These are phyloP conservation scores for Tachina fera DNA, from an alignment of 2,888 invertebrate species.

Conservation along the genomic window DNA sequence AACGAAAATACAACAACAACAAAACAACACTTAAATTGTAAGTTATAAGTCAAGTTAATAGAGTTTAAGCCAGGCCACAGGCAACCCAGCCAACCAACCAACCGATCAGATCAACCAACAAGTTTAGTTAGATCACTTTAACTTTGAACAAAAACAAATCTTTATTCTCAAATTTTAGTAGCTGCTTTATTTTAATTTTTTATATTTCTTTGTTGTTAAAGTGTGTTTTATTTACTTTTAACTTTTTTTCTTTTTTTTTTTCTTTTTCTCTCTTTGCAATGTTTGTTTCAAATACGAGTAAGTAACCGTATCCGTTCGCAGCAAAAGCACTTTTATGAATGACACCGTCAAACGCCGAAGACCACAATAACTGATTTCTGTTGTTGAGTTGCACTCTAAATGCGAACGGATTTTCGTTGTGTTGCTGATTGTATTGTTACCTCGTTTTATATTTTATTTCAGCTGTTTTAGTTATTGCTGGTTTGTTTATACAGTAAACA, in stretches of 20 bases:
- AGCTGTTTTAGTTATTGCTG: conserved; percentile 35
- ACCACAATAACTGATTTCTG: conserved; percentile 70
- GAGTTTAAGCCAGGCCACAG: conserved; percentile 60
- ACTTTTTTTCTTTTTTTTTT: conserved; percentile 28
- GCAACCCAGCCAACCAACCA: conserved; percentile 26
- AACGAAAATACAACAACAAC: conserved; percentile 11
- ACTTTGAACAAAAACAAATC: conserved; percentile 31
- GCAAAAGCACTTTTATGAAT: conserved; percentile 72
- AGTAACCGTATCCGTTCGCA: conserved; percentile 69
- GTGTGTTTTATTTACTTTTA: conserved; percentile 30
- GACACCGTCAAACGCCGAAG: conserved; percentile 69
- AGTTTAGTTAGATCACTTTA: conserved; percentile 55
- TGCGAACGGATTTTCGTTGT: conserved; percentile 69
- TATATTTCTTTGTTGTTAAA: conserved; percentile 26
- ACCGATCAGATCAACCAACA: conserved; percentile 33
- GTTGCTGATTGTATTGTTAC: conserved; percentile 67
- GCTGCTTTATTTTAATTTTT: conserved; percentile 23
- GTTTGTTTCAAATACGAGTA: conserved; percentile 37
- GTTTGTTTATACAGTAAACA: conserved; percentile 26
- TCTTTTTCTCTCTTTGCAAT: conserved; percentile 25
- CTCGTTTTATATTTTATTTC: conserved; percentile 64
- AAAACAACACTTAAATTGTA: conserved; percentile 61
- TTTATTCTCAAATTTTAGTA: conserved; percentile 29
- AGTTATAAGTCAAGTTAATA: conserved; percentile 68
- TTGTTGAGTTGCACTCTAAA: conserved; percentile 70